Percentiles rank a stretch among this genome's conserved stretches.
phyloP scores from a whole-genome alignment of 1,140 invertebrate species.

The Lepidurus couesii region DNA sequence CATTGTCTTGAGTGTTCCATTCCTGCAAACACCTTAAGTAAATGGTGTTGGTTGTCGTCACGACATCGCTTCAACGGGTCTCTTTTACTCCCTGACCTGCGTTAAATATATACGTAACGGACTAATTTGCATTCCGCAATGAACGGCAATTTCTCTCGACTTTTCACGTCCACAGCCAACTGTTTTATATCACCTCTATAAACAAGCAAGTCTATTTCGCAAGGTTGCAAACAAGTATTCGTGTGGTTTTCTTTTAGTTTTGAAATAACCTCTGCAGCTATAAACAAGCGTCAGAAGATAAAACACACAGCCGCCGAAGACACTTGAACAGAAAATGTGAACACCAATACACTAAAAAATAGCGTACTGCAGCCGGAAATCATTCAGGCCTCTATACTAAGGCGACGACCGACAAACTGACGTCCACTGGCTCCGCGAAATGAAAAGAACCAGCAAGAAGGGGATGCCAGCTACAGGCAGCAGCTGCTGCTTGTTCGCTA shows the following conservation, averaged over 20 bases:
- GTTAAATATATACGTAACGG: too few species aligned
- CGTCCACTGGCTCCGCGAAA: constrained; percentile 6
- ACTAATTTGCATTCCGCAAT: too few species aligned
- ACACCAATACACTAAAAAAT: neutral
- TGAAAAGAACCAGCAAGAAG: neutral
- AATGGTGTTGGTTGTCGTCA: neutral
- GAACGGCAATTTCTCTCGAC: too few species aligned
- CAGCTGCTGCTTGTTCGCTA: neutral
- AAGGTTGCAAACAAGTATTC: too few species aligned
- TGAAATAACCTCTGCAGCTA: too few species aligned
- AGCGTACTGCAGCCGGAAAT: neutral
- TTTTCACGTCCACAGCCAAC: too few species aligned
- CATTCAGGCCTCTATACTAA: neutral
- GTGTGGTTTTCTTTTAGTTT: too few species aligned
- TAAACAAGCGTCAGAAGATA: neutral
- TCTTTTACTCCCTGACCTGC: neutral
- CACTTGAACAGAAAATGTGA: neutral
- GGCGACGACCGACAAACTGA: constrained; percentile 13
- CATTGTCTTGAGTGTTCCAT: neutral
- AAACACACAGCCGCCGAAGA: neutral
- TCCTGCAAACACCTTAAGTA: neutral
- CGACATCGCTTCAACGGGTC: neutral
- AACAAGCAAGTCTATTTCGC: too few species aligned
- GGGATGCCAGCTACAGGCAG: neutral
- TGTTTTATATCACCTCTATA: too few species aligned